A percentile compares a stretch with the other conserved stretches of the same genome.
Conservation (phyloP, 2,797 vertebrate species). For the Hafferia zeledoni region DNA sequence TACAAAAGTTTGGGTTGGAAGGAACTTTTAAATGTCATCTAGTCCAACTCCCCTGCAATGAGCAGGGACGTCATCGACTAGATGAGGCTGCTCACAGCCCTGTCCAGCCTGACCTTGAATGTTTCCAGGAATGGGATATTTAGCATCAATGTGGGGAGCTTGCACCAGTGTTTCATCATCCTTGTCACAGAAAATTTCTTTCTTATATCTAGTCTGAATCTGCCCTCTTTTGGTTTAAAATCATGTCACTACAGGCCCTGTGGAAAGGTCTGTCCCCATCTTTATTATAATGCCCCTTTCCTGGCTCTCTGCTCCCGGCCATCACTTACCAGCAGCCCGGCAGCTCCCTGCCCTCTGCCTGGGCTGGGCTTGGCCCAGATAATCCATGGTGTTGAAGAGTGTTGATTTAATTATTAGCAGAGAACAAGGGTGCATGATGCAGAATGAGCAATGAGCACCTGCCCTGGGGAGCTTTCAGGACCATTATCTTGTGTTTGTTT, state of each 20-base stretch:
- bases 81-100: background rate
- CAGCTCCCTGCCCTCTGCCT: rapidly evolving
- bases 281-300: background rate
- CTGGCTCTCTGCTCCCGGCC: background rate
- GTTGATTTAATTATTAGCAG: background rate
- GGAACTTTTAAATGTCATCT: background rate
- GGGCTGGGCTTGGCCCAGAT: background rate
- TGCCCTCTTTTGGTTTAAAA: background rate
- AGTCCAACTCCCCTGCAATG: background rate
- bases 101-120: background rate
- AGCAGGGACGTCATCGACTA: background rate
- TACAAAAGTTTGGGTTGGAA: background rate
- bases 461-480: background rate
- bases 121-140: background rate
- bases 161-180: background rate
- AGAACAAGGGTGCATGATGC: background rate
- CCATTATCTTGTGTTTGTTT: conserved; percentile 18
- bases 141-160: background rate
- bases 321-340: background rate
- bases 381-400: background rate
- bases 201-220: background rate
- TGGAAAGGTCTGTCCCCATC: background rate
- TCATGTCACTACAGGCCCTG: background rate
- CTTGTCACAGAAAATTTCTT: background rate
- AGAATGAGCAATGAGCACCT: background rate